Evolutionary conservation across 2,113 vertebrate species (phyloP), one percentile per base, ranked within the genome.

Genomic region (Gallinago jamesoni): DNA sequence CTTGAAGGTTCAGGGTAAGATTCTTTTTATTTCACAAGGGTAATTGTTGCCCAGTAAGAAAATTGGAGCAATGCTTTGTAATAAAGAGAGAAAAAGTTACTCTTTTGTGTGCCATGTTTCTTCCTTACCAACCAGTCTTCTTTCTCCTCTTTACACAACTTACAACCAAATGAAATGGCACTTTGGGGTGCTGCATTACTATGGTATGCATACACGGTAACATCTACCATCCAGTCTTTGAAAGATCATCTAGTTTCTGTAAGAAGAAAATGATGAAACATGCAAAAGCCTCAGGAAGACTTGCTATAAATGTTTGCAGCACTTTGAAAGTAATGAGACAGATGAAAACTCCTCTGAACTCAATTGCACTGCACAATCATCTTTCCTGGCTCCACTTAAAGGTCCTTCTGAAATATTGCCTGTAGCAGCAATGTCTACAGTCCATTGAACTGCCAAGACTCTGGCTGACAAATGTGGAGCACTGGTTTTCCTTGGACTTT

Each of bases 61-160:
- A n/a, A 53, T 0, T n/a, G n/a, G 12, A 41, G 17, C 14, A 77
- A 45, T 33, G 30, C 1, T n/a, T 60, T 66, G 5, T 48, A 62
- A 55, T 22, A 67, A 52, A 77, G 16, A 86, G 14, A 62, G 27
- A 45, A 77, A 52, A 68, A 35, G 7, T 31, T 3, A 15, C 18
- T 31, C 10, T 59, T 19, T 7, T 48, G 10, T 59, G 52, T 57
- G 31, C 5, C 5, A 9, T 27, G 6, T 62, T 91, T 67, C 47
- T 75, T 52, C 33, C 21, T 63, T 84, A 56, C 4, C 12, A 64
- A 30, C 2, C 27, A n/a, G 12, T 30, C n/a, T 5, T 67, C 33
- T 72, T 87, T 8, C 17, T 78, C 23, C 8, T 76, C n/a, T 35
- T 59, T 67, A 37, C 27, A 69, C 10, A 72, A 48, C 4, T 64